Evolutionary conservation across 2,113 vertebrate species (phyloP).

Genomic region (Triplophysa siluroides): DNA sequence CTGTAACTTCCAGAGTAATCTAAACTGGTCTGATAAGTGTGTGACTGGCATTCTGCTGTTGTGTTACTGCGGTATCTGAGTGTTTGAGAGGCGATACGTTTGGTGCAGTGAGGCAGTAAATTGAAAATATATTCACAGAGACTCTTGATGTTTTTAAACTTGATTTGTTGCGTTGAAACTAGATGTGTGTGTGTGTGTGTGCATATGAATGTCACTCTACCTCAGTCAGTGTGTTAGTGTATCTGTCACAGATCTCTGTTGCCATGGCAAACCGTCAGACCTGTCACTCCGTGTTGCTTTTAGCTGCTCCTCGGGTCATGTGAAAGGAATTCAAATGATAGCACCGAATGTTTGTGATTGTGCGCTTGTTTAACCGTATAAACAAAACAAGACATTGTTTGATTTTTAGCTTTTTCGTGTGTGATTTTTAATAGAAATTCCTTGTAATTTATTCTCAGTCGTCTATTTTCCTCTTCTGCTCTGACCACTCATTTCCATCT

Average conservation of each 20-base stretch:
- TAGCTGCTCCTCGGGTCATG: slow-evolving; percentile 20
- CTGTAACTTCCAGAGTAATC: slow-evolving; percentile 44
- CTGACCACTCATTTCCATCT: slow-evolving; percentile 35
- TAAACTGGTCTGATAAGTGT: slow-evolving; percentile 39
- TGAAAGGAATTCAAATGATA: slow-evolving; percentile 31
- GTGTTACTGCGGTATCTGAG: slow-evolving; percentile 37
- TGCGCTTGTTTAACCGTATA: slow-evolving; percentile 21
- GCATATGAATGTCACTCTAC: slow-evolving; percentile 6
- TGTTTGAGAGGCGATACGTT: slow-evolving; percentile 54
- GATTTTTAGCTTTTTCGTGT: slow-evolving; percentile 6
- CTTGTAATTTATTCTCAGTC: slow-evolving; percentile 26
- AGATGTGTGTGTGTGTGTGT: neutral
- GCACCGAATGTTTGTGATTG: neutral
- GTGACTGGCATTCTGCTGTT: slow-evolving; percentile 33
- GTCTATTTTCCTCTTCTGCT: slow-evolving; percentile 16
- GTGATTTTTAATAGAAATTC: neutral
- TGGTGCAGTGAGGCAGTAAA: slow-evolving; percentile 65
- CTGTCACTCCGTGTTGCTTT: slow-evolving; percentile 22
- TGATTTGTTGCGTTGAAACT: slow-evolving; percentile 46
- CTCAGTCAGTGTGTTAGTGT: slow-evolving; percentile 35
- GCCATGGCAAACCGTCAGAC: slow-evolving; percentile 41
- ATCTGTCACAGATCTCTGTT: slow-evolving; percentile 34
- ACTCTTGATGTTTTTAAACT: slow-evolving; percentile 59
- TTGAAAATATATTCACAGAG: slow-evolving; percentile 63
- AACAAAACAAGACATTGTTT: slow-evolving; percentile 1